phyloP scores from a whole-genome alignment of 1,140 invertebrate species.

The Philaenus spumarius region DNA sequence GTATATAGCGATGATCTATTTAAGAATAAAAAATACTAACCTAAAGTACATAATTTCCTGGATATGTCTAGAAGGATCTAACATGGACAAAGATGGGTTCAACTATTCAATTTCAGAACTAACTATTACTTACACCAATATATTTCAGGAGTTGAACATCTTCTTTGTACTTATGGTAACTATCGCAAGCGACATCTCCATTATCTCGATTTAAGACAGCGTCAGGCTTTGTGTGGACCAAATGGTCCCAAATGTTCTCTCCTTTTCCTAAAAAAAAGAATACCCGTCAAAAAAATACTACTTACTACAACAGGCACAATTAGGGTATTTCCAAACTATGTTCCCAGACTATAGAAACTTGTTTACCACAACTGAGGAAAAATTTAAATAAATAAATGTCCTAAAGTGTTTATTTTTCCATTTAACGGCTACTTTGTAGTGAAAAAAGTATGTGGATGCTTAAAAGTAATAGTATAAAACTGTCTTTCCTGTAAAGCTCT shows the following conservation, averaged over 20 bases:
- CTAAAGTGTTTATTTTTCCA: neutral
- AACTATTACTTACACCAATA: slow-evolving; percentile 42
- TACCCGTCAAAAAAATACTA: neutral
- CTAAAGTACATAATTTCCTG: no score
- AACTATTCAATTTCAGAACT: no score
- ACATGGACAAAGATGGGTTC: no score
- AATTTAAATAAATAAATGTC: no score
- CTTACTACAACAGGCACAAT: neutral
- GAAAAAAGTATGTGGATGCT: no score
- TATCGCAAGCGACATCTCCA: slow-evolving; percentile 60
- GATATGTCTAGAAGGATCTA: no score
- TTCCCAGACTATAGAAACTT: neutral
- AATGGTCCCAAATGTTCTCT: slow-evolving; percentile 50
- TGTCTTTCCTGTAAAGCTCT: no score
- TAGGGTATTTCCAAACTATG: neutral
- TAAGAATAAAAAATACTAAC: no score
- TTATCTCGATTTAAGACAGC: slow-evolving; percentile 43
- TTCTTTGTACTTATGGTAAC: slow-evolving; percentile 56
- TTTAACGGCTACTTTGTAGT: no score
- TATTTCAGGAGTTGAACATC: slow-evolving; percentile 54
- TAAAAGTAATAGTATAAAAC: no score
- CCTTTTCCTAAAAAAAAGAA: slow-evolving; percentile 41
- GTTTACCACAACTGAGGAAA: neutral
- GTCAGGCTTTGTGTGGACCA: slow-evolving; percentile 44
- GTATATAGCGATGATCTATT: no score